Evolutionary conservation across 2,888 invertebrate species (phyloP).

Genomic region (Neoscelio sp.): DNA sequence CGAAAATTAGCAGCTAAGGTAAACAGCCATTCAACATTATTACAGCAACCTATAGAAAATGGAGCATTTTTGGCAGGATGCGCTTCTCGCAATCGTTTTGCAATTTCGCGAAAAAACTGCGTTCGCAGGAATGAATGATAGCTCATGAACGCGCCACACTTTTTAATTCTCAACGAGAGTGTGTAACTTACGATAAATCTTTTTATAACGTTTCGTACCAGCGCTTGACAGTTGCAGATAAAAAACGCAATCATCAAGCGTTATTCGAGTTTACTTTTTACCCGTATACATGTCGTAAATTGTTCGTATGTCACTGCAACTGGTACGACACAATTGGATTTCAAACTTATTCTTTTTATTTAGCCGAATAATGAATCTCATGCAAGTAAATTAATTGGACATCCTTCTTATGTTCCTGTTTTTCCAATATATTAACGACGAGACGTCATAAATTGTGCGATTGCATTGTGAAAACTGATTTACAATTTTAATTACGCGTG

Average conservation of each 20-base stretch:
- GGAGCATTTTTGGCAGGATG: conserved; percentile 33
- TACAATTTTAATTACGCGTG: too few relatives aligned
- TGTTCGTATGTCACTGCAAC: conserved; percentile 52
- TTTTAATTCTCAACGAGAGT: conserved; percentile 63
- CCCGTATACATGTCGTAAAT: conserved; percentile 52
- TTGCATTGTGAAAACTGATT: too few relatives aligned
- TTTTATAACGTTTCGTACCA: conserved; percentile 57
- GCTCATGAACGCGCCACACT: conserved; percentile 37
- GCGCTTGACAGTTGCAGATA: conserved; percentile 62
- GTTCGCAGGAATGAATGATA: conserved; percentile 52
- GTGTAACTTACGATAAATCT: conserved; percentile 65
- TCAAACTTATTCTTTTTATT: conserved; percentile 50
- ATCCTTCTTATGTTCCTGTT: not conserved
- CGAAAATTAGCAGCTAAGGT: conserved; percentile 93
- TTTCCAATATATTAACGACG: conserved; percentile 14
- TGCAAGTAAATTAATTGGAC: conserved; percentile 14
- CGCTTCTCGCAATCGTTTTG: conserved; percentile 24
- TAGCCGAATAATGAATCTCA: conserved; percentile 27
- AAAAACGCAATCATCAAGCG: conserved; percentile 66
- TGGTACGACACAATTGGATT: conserved; percentile 48
- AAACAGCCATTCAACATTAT: conserved; percentile 31
- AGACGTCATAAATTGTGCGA: not conserved
- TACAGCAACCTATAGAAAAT: not conserved
- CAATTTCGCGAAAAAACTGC: conserved; percentile 36
- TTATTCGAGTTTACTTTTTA: conserved; percentile 63